Percentiles rank a stretch among this genome's conserved stretches.
Evolutionary conservation across 2,113 vertebrate genomes (phyloP).

Genomic region (Actenoides hombroni): DNA sequence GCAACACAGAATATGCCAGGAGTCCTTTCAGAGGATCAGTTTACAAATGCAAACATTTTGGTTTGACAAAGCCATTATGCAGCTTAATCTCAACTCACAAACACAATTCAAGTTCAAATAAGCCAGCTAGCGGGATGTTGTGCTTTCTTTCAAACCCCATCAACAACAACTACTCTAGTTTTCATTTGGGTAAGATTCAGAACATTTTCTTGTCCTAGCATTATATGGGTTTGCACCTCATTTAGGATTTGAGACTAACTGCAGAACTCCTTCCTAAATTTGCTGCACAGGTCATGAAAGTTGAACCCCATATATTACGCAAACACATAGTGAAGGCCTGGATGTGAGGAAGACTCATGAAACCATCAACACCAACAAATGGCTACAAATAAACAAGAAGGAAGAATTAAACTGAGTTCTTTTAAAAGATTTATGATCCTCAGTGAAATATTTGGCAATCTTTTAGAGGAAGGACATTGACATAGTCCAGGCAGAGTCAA

Average conservation of each 20-base stretch:
- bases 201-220: not conserved
- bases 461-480: constrained; percentile 8
- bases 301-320: not conserved
- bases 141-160: not conserved
- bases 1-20: not conserved
- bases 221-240: not conserved
- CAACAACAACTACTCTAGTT: not conserved
- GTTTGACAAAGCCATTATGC: not conserved
- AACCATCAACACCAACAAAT: not conserved
- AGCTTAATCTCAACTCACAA: not conserved
- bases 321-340: not conserved
- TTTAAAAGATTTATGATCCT: constrained; percentile 1
- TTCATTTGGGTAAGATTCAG: not conserved
- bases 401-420: not conserved
- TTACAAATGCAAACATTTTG: not conserved
- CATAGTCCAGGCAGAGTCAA: not conserved
- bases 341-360: not conserved
- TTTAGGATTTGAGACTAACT: not conserved
- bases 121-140: not conserved
- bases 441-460: constrained; percentile 8
- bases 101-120: not conserved
- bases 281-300: not conserved
- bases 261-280: not conserved
- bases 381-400: not conserved
- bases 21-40: not conserved